phyloP scores from a whole-genome alignment of 2,113 vertebrate species.

The Pollimyrus isidori region DNA sequence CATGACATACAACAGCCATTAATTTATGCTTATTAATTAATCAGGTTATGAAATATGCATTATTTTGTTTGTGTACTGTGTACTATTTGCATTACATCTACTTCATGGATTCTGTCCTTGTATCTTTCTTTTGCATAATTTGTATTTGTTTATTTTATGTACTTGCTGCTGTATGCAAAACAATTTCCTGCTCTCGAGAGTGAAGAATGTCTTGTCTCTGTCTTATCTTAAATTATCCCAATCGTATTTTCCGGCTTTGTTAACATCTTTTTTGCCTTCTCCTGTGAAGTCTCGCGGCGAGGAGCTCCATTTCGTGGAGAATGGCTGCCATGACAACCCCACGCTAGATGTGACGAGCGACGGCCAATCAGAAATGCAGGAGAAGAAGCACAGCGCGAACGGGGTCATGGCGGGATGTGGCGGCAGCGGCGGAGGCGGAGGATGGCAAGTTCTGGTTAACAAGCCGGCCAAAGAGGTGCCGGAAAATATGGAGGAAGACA shows the following conservation, averaged over 20 bases:
- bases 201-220: neutral
- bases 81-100: neutral
- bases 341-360: constrained; percentile 90
- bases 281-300: constrained; percentile 66
- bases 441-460: constrained; percentile 86
- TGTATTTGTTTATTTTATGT: neutral
- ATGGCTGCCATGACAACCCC: constrained; percentile 96
- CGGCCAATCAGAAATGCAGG: constrained; percentile 80
- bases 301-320: constrained; percentile 94
- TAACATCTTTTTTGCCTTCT: neutral
- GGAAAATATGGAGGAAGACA: constrained; percentile 87
- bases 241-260: neutral
- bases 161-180: neutral
- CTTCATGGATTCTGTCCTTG: neutral
- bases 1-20: neutral
- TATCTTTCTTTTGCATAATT: neutral
- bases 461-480: constrained; percentile 77
- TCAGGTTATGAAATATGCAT: neutral
- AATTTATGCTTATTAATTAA: neutral
- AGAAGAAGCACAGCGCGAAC: constrained; percentile 84
- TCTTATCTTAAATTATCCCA: neutral
- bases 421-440: constrained; percentile 50
- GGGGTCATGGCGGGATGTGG: constrained; percentile 68
- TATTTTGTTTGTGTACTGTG: neutral
- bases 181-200: neutral